These are phyloP conservation scores for Rhinella marina DNA, from an alignment of 2,797 vertebrate species.

Conservation along the genomic window DNA sequence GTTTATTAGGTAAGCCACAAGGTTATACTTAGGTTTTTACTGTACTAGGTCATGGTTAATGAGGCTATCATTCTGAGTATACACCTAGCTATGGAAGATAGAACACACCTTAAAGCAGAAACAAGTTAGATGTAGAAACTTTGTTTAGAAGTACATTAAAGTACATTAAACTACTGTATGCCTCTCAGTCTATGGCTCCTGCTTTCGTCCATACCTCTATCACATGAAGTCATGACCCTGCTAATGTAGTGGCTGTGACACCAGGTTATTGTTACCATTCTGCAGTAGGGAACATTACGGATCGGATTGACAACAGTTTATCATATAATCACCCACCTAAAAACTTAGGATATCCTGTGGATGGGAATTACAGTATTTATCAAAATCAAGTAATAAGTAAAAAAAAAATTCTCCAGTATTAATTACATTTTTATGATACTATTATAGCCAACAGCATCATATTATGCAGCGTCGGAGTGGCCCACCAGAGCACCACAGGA, in stretches of 20 bases:
- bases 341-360: neutral
- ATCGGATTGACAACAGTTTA: neutral
- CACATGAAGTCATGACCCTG: neutral
- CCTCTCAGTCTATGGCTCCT: neutral
- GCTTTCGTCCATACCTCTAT: neutral
- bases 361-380: neutral
- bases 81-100: neutral
- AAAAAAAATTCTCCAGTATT: too few species aligned
- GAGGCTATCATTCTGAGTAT: neutral
- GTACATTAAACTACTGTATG: neutral
- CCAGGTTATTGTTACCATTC: neutral
- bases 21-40: conserved; percentile 10
- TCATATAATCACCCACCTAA: neutral
- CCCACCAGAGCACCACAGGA: too few species aligned
- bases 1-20: neutral
- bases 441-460: too few species aligned
- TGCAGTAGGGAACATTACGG: neutral
- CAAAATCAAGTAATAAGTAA: neutral
- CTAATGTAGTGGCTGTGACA: neutral
- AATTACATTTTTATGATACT: too few species aligned
- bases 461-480: too few species aligned
- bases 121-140: neutral
- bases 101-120: neutral
- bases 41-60: conserved; percentile 27
- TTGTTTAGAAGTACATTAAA: conserved; percentile 2